phyloP scores from a whole-genome alignment of 2,797 vertebrate genomes.

The Paguma larvata region DNA sequence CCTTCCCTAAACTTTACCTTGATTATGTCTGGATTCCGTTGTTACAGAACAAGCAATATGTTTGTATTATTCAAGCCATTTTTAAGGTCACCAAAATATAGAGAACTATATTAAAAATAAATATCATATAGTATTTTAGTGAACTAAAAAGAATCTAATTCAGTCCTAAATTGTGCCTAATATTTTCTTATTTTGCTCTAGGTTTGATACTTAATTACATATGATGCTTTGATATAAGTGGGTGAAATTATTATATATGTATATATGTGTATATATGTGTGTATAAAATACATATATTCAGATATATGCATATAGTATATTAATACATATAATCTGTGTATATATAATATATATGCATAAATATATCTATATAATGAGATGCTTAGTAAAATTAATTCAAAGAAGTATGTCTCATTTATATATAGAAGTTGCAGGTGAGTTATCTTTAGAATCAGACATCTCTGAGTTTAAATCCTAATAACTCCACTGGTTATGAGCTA shows the following conservation, averaged over 20 bases:
- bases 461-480: not conserved
- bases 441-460: not conserved
- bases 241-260: not conserved
- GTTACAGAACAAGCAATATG: not conserved
- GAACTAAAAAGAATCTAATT: not conserved
- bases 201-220: not conserved
- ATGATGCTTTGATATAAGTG: not conserved
- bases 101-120: constrained; percentile 17
- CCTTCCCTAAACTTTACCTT: not conserved
- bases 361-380: not conserved
- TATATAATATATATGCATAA: not conserved
- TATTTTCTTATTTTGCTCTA: not conserved
- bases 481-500: not conserved
- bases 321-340: not conserved
- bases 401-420: not conserved
- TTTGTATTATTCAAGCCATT: not conserved
- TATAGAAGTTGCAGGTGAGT: not conserved
- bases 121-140: not conserved
- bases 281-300: not conserved
- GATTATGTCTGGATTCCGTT: not conserved
- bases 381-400: not conserved
- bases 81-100: constrained; percentile 13
- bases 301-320: not conserved
- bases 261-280: not conserved
- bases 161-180: not conserved